Evolutionary conservation across 1,140 invertebrate species (phyloP).

Genomic region (Mycetomoellerius zeteki): DNA sequence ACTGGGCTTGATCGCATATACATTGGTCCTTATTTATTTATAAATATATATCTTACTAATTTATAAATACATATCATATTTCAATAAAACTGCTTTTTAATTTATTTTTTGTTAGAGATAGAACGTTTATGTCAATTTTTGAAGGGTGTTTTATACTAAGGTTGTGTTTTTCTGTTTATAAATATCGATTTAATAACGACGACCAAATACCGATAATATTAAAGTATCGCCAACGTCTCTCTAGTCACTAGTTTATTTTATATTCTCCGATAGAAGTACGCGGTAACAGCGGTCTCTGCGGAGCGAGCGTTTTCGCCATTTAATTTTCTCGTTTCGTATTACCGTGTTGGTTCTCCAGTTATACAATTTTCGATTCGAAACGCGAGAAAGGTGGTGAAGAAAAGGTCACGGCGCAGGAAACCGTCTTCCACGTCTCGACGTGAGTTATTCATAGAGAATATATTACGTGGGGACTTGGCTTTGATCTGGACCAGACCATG

Average conservation of each 20-base stretch:
- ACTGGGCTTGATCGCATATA: too few relatives aligned
- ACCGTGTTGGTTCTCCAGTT: background rate
- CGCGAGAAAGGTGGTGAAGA: constrained; percentile 5
- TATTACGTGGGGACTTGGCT: constrained; percentile 78
- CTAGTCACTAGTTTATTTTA: constrained; percentile 6
- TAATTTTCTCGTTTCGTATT: constrained; percentile 38
- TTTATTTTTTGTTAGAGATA: too few relatives aligned
- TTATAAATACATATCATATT: too few relatives aligned
- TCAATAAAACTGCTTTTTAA: too few relatives aligned
- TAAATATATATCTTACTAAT: too few relatives aligned
- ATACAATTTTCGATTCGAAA: background rate
- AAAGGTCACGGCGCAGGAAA: constrained; percentile 35
- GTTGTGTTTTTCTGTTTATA: too few relatives aligned
- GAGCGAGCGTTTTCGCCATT: constrained; percentile 26
- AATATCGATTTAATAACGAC: background rate
- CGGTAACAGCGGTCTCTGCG: background rate
- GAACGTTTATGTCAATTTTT: too few relatives aligned
- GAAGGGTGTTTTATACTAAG: too few relatives aligned
- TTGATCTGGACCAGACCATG: constrained; percentile 80
- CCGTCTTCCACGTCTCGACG: background rate
- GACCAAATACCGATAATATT: background rate
- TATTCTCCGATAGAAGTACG: background rate
- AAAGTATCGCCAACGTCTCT: background rate
- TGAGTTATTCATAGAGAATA: constrained; percentile 83
- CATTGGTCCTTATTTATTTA: too few relatives aligned